Evolutionary conservation across 2,113 vertebrate species (phyloP).

Genomic region (Myodes glareolus): DNA sequence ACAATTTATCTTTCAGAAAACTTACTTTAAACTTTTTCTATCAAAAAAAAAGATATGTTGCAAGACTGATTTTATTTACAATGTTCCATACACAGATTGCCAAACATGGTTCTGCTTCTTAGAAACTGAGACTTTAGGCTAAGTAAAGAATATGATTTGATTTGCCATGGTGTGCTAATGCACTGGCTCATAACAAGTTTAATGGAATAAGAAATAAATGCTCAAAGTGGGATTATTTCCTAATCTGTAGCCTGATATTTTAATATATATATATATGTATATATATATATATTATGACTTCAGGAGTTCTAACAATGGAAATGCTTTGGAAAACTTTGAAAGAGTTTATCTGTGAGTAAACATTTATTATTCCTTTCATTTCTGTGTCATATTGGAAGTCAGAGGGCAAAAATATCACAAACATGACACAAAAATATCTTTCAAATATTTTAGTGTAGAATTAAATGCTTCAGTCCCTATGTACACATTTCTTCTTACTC

Average conservation of each 20-base stretch:
- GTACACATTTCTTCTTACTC: not conserved
- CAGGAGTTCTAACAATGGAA: conserved; percentile 6
- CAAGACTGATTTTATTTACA: conserved; percentile 69
- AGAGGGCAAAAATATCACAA: conserved; percentile 55
- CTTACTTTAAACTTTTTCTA: conserved; percentile 57
- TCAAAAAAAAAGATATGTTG: conserved; percentile 66
- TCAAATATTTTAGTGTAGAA: conserved; percentile 57
- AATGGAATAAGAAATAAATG: conserved; percentile 70
- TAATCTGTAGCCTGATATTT: conserved; percentile 54
- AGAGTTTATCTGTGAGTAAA: conserved; percentile 49
- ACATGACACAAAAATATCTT: conserved; percentile 44
- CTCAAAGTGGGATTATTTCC: conserved; percentile 70
- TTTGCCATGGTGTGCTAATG: conserved; percentile 70
- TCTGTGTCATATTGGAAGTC: conserved; percentile 42
- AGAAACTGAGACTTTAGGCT: conserved; percentile 67
- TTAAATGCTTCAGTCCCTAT: not conserved
- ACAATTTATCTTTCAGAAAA: conserved; percentile 73
- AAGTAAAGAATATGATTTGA: conserved; percentile 73
- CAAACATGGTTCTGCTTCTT: conserved; percentile 61
- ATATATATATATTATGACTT: not conserved
- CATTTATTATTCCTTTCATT: conserved; percentile 52
- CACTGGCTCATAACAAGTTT: conserved; percentile 73
- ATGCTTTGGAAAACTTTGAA: conserved; percentile 28
- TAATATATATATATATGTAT: not conserved
- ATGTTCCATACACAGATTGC: not conserved